Base-by-base conservation (phyloP, 2,888 invertebrate species). In the Embidobia sp. region DNA sequence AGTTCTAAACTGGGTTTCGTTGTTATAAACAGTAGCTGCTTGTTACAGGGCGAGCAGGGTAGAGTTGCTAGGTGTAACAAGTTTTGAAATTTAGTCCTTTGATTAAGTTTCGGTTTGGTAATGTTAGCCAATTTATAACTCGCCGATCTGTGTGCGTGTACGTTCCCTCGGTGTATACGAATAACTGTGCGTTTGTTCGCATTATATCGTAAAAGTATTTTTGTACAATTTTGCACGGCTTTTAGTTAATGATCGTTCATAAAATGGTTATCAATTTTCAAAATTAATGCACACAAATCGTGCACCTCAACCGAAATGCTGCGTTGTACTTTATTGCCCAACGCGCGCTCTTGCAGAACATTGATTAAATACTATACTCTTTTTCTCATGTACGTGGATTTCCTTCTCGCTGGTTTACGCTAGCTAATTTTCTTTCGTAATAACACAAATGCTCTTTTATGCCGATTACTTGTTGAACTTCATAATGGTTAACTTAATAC, bases 361-460 rank as follows among this genome's bases (percentile, higher is more conserved):
- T 64, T 57, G 55, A 73, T 64, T 49, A 63, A 64, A 73, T 16
- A 35, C 42, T 42, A 35, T 55, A 37, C 33, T 64, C 37, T 64
- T 48, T 7, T 40, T 72, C 18, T n/a, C n/a, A n/a, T n/a, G n/a
- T n/a, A n/a, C n/a, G n/a, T n/a, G n/a, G n/a, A n/a, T n/a, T 13
- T 72, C 18, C 42, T 63, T 46, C 44, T 44, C 37, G 16, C 15
- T 13, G 8, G 22, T 37, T 46, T 27, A 44, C 44, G n/a, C 19
- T 37, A 19, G 10, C 27, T 48, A 40, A 67, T 46, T 35, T 22
- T 11, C 44, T 31, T 46, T 42, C n/a, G n/a, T n/a, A n/a, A n/a
- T n/a, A n/a, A n/a, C n/a, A n/a, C n/a, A n/a, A n/a, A n/a, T n/a
- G n/a, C n/a, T n/a, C n/a, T n/a, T n/a, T n/a, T n/a, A n/a, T n/a